Evolutionary conservation across 2,888 invertebrate species (phyloP), one percentile per base, ranked within the genome.

Genomic region (Cylloceria caligata): DNA sequence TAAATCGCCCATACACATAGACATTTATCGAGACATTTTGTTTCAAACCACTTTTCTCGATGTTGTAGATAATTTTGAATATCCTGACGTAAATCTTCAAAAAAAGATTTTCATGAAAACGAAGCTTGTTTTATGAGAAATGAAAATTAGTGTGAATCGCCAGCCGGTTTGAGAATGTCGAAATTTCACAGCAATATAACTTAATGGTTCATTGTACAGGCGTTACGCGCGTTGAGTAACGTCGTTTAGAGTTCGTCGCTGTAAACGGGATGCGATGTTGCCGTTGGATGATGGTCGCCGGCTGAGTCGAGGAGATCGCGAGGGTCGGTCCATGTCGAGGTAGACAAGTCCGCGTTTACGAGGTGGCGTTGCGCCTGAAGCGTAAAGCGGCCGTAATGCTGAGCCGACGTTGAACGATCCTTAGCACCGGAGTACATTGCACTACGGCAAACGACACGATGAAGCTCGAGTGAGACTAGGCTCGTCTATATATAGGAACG

Each of bases 401-500:
- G 79, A 79, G 75, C 75, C 62, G 62, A 83, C 75, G 75, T 88
- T 87, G 91, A 88, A 86, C 88, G 83, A 84, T 85, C 83, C 75
- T 82, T 49, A 57, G 73, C 24, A 13, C 49, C 13, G 64, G 39
- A 52, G 52, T 34, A 19, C 36, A 16, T 36, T 16, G 24, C 34
- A 16, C 24, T 49, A 47, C 60, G 39, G 27, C 60, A 30, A 72
- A 72, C 60, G 60, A 72, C 71, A 60, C 71, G 34, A 36, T 60
- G 55, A 55, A 42, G 42, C 55, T 45, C 42, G 67, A 62, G 47
- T 45, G 57, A 42, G 67, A 73, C 75, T 57, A 72, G 67, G 79
- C 71, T 55, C 47, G 55, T 68, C 69, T 24, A 67, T 69, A 45
- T 42, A 21, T 60, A 9, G 52, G 19, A 60, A 49, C 74, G 74